Evolutionary conservation across 2,113 vertebrate genomes (phyloP), one percentile per base, ranked within the genome.

Genomic region (Labeo rohita): DNA sequence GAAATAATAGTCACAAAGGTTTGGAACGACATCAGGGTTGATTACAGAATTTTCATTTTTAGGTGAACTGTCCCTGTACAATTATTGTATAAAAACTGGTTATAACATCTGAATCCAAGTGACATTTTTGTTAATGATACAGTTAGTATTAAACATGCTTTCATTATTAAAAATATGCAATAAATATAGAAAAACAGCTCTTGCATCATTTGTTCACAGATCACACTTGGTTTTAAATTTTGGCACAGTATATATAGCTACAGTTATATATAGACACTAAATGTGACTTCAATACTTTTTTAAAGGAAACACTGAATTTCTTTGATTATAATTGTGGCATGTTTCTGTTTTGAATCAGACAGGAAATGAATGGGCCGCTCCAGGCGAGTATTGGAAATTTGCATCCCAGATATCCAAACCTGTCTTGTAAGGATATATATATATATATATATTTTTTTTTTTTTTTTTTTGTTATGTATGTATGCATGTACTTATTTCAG

Each of bases 301-400:
- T 18, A 86, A 23, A 72, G 23, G 3, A 21, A 54, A 8, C 12
- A 70, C 6, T 34, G 36, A 21, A 34, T 52, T 4, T 39, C 16
- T 21, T 11, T 21, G 8, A 13, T 23, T 66, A 39, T 12, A 0
- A 11, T 52, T 61, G 16, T 73, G 6, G 4, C 9, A 68, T 68
- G 28, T 7, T 73, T 28, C 3, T 79, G 10, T 85, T 54, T 10
- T 54, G 15, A 56, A 45, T 78, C 72, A 88, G 87, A 83, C 50
- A 50, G 87, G 87, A 70, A 6, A 10, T 4, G 84, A 88, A 85
- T 88, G 87, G 87, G 4, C 87, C 2, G 87, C 78, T 28, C 87
- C 87, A 43, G 87, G 87, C 52, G 87, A 88, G 50, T 88, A 82
- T 34, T 84, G 43, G 50, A 88, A 88, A 85, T 88, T 88, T 85